Evolutionary conservation across 2,113 vertebrate species (phyloP).

Genomic region (Hipposideros armiger): DNA sequence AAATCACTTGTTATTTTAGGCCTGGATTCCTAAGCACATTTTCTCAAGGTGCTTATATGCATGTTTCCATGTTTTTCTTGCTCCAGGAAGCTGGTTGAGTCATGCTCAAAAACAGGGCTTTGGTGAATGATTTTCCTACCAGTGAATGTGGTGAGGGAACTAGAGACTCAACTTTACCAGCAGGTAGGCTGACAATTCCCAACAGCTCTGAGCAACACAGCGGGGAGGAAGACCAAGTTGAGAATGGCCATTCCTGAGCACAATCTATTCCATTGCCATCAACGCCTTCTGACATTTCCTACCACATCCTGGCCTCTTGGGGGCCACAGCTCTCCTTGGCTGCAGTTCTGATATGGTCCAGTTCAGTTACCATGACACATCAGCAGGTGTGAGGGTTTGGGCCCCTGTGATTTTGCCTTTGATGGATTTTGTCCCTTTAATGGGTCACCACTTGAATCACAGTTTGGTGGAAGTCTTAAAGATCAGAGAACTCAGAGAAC

Average conservation of each 20-base stretch:
- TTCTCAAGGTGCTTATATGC: constrained; percentile 78
- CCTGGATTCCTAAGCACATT: constrained; percentile 75
- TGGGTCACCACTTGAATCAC: not conserved
- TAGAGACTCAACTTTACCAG: constrained; percentile 72
- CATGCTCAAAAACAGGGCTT: constrained; percentile 78
- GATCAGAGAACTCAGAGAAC: not conserved
- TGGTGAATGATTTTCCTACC: constrained; percentile 84
- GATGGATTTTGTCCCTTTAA: not conserved
- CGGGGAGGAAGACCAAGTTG: constrained; percentile 79
- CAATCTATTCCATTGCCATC: constrained; percentile 76
- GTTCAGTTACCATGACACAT: not conserved
- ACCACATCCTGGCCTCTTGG: constrained; percentile 50
- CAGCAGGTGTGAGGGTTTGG: not conserved
- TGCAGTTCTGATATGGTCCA: not conserved
- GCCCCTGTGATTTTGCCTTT: not conserved
- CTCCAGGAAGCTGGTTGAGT: constrained; percentile 77
- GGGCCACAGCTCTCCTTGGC: constrained; percentile 46
- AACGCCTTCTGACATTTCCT: constrained; percentile 79
- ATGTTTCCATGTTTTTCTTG: constrained; percentile 74
- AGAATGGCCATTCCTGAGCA: constrained; percentile 74
- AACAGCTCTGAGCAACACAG: constrained; percentile 79
- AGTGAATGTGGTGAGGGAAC: constrained; percentile 71
- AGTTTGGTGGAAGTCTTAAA: not conserved
- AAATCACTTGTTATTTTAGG: constrained; percentile 85
- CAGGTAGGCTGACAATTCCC: constrained; percentile 73